Evolutionary conservation across 1,140 invertebrate genomes (phyloP), one percentile per base, ranked within the genome.

Genomic region (Drosophila equinoxialis): DNA sequence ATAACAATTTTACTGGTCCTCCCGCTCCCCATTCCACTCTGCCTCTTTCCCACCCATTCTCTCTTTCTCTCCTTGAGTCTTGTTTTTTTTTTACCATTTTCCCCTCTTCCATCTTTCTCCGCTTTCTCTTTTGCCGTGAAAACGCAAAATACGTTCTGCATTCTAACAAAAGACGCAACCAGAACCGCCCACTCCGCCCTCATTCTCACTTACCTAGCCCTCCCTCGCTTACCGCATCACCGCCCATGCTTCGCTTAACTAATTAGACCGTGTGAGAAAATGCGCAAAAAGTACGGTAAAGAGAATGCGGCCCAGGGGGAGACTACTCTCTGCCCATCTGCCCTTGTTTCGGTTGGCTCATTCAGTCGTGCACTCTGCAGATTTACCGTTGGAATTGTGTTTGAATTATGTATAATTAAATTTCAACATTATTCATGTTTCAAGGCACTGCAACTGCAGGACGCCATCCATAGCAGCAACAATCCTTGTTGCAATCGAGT

Each of bases 331-430:
- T 51, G 35, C 39, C 58, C 23, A 39, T 71, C 59, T 35, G 68
- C 66, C 62, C 62, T 63, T 64, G 33, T 68, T 67, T 71, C 17
- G 68, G 65, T 39, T 60, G 68, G 75, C 67, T 78, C 82, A 79
- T 86, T 86, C 66, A 79, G 64, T 79, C 69, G 71, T 70, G 61
- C 59, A 64, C 67, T 33, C 30, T 54, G 77, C 79, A 77, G 83
- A 82, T 79, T 86, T 74, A 87, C 65, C 73, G 79, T 79, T 65
- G 67, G 65, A 79, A 86, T 82, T 86, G 71, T 79, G 69, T 77
- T 79, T 87, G 76, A 86, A 86, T 86, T 79, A 87, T 87, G 83
- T 87, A 82, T 82, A 87, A 87, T 86, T 86, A 79, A 87, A 82
- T 82, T 87, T 86, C 76, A 83, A 79, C 70, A 83, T 86, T 83